phyloP scores from a whole-genome alignment of 2,888 invertebrate species.

The Orthosia gothica region DNA sequence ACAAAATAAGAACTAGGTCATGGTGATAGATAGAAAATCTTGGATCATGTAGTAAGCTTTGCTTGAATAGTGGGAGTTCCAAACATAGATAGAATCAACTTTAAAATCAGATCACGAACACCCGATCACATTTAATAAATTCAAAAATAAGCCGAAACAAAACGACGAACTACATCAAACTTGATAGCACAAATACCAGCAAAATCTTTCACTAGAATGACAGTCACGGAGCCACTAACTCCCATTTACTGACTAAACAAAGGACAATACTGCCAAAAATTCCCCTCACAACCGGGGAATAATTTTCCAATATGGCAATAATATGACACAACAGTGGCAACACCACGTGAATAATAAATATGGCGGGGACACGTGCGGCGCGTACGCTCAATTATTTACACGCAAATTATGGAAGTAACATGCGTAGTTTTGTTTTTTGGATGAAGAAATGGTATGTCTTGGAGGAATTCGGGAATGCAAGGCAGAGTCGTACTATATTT shows the following conservation, averaged over 20 bases:
- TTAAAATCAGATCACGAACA: conserved; percentile 38
- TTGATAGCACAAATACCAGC: conserved; percentile 56
- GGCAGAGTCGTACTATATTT: not conserved
- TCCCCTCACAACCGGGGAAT: conserved; percentile 86
- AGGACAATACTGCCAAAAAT: conserved; percentile 71
- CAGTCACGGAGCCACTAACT: conserved; percentile 70
- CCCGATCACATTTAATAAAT: conserved; percentile 62
- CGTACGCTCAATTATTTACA: conserved; percentile 89
- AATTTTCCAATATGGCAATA: conserved; percentile 89
- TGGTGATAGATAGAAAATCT: too few relatives aligned
- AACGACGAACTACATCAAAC: conserved; percentile 68
- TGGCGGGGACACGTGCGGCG: conserved; percentile 80
- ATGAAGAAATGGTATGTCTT: conserved; percentile 28
- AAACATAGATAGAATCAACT: not conserved
- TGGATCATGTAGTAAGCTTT: too few relatives aligned
- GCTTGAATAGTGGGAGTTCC: too few relatives aligned
- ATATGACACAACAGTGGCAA: conserved; percentile 90
- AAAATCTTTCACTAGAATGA: conserved; percentile 63
- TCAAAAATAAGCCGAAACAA: conserved; percentile 62
- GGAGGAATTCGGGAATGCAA: conserved; percentile 26
- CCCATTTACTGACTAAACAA: conserved; percentile 69
- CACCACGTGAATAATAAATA: conserved; percentile 89
- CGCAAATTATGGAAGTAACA: conserved; percentile 87
- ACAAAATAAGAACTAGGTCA: too few relatives aligned
- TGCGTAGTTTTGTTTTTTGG: conserved; percentile 71